Evolutionary conservation across 2,888 invertebrate genomes (phyloP).

Genomic region (Harpalus rufipes): DNA sequence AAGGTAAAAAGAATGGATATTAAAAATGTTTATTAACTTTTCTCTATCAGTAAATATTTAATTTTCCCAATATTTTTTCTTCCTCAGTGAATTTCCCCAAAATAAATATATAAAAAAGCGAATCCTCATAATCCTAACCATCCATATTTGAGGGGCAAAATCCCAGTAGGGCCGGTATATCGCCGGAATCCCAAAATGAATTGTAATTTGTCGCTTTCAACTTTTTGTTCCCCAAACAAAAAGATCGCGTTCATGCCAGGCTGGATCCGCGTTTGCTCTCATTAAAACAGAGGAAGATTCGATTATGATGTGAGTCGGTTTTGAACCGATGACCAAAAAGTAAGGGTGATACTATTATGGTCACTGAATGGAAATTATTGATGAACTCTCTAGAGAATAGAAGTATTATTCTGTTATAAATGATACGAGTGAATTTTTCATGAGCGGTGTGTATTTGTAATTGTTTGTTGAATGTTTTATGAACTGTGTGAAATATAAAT

Average conservation of each 20-base stretch:
- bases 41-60: too few species aligned
- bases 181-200: background rate
- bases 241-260: background rate
- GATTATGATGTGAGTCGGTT: background rate
- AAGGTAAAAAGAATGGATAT: too few species aligned
- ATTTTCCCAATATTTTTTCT: too few species aligned
- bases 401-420: background rate
- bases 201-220: background rate
- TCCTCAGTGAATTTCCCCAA: background rate
- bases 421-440: background rate
- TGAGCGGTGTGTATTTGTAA: background rate
- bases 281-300: background rate
- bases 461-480: background rate
- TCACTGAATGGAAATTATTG: background rate
- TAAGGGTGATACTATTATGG: background rate
- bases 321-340: too few species aligned
- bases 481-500: background rate
- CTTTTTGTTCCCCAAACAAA: background rate
- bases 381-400: background rate
- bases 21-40: too few species aligned
- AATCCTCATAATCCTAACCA: background rate
- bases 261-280: background rate
- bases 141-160: background rate
- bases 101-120: background rate
- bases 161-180: background rate